These are phyloP conservation scores for Megalurothrips usitatus DNA, from an alignment of 2,888 invertebrate genomes.

Conservation along the genomic window DNA sequence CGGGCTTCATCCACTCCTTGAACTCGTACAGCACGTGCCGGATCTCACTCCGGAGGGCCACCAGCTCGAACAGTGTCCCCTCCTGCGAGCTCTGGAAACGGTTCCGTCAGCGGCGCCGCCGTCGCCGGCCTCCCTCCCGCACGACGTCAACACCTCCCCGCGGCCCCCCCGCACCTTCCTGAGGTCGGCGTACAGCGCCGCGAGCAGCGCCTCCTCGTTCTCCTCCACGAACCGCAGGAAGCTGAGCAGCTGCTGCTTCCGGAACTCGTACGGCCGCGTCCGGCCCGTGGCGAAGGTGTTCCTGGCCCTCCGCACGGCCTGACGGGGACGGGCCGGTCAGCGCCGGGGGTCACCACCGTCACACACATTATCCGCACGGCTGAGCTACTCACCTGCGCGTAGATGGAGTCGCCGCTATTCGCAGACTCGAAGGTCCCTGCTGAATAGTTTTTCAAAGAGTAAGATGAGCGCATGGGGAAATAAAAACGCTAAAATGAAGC, in stretches of 20 bases:
- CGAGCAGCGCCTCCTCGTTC: constrained; percentile 65
- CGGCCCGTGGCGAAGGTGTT: constrained; percentile 72
- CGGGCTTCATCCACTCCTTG: constrained; percentile 72
- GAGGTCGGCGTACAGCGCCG: constrained; percentile 74
- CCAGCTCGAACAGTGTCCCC: constrained; percentile 69
- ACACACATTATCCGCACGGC: no score
- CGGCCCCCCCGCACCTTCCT: constrained; percentile 52
- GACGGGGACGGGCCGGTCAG: no score
- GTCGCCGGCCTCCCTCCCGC: no score
- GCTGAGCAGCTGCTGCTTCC: constrained; percentile 72
- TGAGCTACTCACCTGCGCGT: no score
- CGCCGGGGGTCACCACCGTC: no score
- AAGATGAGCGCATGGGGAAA: no score
- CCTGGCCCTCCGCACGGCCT: constrained; percentile 67
- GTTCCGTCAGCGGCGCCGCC: no score
- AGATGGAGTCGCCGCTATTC: no score
- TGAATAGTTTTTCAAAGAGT: no score
- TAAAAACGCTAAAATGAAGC: no score
- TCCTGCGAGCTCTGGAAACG: constrained; percentile 77
- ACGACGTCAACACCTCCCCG: no score
- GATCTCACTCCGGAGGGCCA: constrained; percentile 71
- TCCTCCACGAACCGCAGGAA: constrained; percentile 75
- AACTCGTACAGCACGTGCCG: constrained; percentile 64
- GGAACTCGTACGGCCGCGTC: constrained; percentile 72
- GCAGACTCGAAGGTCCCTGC: no score